Percentiles rank a stretch among this genome's conserved stretches.
These are phyloP conservation scores for Cataglyphis albicans DNA, from an alignment of 2,888 invertebrate species.

Conservation along the genomic window DNA sequence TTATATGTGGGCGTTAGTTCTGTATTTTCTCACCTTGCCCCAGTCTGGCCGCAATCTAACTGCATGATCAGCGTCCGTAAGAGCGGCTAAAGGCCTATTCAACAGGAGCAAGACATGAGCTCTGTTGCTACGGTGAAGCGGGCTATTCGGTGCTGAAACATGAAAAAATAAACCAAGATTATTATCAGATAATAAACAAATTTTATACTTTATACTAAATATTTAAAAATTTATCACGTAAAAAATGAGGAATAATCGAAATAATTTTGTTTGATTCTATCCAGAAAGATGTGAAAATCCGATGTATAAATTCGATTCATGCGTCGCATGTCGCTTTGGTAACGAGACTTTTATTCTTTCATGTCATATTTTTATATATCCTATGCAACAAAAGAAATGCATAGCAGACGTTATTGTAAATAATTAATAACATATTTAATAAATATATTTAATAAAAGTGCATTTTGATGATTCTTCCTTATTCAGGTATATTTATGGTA, in stretches of 20 bases:
- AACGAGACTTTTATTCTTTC: neutral
- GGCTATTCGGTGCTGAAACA: constrained; percentile 89
- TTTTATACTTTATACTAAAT: neutral
- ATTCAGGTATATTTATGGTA: neutral
- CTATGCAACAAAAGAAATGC: neutral
- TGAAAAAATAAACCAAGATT: constrained; percentile 68
- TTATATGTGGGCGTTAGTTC: neutral
- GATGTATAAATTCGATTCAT: neutral
- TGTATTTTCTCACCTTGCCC: constrained; percentile 88
- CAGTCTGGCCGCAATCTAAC: constrained; percentile 89
- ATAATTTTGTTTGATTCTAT: neutral
- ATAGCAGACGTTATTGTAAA: neutral
- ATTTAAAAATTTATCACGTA: neutral
- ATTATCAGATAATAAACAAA: constrained; percentile 39
- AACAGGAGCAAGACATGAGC: constrained; percentile 89
- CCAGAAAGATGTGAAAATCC: neutral
- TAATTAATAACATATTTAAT: neutral
- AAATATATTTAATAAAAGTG: neutral
- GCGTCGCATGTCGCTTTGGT: neutral
- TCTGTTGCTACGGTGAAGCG: constrained; percentile 89
- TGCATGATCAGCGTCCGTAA: constrained; percentile 89
- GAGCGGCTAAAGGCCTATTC: constrained; percentile 88
- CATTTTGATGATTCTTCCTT: neutral
- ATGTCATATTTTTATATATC: neutral
- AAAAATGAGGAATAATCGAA: constrained; percentile 1